These are phyloP conservation scores for Eudasyphora cyanicolor DNA, from an alignment of 2,888 invertebrate genomes.

Conservation along the genomic window DNA sequence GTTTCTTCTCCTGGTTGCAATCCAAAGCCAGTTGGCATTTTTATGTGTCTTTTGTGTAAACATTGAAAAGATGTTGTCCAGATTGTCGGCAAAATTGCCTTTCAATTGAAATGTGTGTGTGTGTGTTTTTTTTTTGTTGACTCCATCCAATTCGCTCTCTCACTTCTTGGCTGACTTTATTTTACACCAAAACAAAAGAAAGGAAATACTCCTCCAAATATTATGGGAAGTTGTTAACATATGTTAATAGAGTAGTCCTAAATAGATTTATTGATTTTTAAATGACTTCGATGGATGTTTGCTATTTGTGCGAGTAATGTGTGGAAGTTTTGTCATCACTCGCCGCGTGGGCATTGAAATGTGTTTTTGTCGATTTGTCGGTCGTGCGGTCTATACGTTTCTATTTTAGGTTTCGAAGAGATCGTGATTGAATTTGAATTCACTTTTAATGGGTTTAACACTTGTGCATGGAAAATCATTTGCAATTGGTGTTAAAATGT, in stretches of 20 bases:
- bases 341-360: not conserved
- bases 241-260: not conserved
- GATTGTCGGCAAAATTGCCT: slow-evolving; percentile 69
- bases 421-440: slow-evolving; percentile 58
- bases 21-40: slow-evolving; percentile 51
- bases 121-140: slow-evolving; percentile 46
- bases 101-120: slow-evolving; percentile 58
- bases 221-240: slow-evolving; percentile 15
- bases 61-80: slow-evolving; percentile 68
- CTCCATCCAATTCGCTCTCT: slow-evolving; percentile 20
- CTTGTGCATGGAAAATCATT: slow-evolving; percentile 9
- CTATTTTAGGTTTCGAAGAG: slow-evolving; percentile 41
- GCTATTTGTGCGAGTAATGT: not conserved
- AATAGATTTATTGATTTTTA: slow-evolving; percentile 27
- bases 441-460: slow-evolving; percentile 36
- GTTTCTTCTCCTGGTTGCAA: slow-evolving; percentile 28
- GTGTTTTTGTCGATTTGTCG: not conserved
- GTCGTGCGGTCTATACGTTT: not conserved
- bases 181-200: not conserved
- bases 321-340: not conserved
- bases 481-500: slow-evolving; percentile 26
- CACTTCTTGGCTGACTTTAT: slow-evolving; percentile 48
- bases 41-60: slow-evolving; percentile 51
- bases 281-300: not conserved
- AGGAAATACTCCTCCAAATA: slow-evolving; percentile 22